A percentile compares a stretch with the other conserved stretches of the same genome.
Evolutionary conservation across 2,888 invertebrate genomes (phyloP).

Genomic region (Stenolophus ochropezus): DNA sequence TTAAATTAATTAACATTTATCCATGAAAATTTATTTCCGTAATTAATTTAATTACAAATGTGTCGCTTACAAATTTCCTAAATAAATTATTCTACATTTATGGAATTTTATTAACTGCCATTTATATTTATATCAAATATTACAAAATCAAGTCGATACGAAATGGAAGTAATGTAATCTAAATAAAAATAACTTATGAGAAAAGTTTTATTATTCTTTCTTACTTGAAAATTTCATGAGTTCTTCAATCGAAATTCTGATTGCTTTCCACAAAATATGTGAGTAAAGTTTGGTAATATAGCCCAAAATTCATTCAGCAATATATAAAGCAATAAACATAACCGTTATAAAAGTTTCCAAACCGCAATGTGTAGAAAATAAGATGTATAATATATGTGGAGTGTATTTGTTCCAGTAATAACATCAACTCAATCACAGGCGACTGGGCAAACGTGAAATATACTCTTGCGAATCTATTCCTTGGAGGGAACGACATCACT

Average conservation of each 20-base stretch:
- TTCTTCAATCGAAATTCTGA: background rate
- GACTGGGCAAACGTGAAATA: slow-evolving; percentile 88
- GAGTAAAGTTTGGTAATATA: background rate
- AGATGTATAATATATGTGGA: slow-evolving; percentile 65
- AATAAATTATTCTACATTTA: too few species aligned
- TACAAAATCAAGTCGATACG: too few species aligned
- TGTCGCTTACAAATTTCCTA: too few species aligned
- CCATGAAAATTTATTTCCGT: too few species aligned
- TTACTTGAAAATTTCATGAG: background rate
- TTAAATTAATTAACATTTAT: too few species aligned
- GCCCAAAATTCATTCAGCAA: background rate
- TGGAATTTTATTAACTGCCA: too few species aligned
- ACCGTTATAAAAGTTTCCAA: slow-evolving; percentile 21
- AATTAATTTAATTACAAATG: too few species aligned
- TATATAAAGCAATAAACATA: slow-evolving; percentile 30
- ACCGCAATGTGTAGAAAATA: slow-evolving; percentile 1
- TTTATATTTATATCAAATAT: too few species aligned
- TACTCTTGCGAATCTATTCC: slow-evolving; percentile 84
- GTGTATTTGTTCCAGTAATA: slow-evolving; percentile 79
- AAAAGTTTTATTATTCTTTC: background rate
- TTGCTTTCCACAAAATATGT: background rate
- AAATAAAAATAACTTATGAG: background rate
- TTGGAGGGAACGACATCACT: slow-evolving; percentile 88
- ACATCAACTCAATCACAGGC: slow-evolving; percentile 82
- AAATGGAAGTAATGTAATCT: too few species aligned